Conservation (phyloP, 2,888 invertebrate species). For the Ophion costatus region DNA sequence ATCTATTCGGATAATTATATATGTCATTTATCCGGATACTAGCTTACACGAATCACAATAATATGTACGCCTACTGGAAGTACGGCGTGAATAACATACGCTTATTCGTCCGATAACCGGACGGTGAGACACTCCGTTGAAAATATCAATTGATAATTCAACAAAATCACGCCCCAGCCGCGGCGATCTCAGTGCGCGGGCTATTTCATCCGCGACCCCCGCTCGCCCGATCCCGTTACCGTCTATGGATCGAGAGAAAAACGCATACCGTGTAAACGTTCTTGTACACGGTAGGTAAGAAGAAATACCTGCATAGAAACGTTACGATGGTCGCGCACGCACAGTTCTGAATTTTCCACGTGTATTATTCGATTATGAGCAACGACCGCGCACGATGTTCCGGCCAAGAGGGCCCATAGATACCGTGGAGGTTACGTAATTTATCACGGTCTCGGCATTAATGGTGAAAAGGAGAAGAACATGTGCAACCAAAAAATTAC, state of each 20-base stretch:
- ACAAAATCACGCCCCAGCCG: too few relatives aligned
- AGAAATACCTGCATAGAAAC: slow-evolving; percentile 51
- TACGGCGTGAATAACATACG: too few relatives aligned
- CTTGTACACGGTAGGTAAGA: neutral
- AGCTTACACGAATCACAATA: too few relatives aligned
- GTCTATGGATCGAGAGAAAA: slow-evolving; percentile 13
- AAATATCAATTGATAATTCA: too few relatives aligned
- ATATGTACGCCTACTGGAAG: too few relatives aligned
- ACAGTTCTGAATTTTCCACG: slow-evolving; percentile 58
- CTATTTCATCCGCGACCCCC: slow-evolving; percentile 25
- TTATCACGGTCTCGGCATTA: slow-evolving; percentile 37
- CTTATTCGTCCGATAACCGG: too few relatives aligned
- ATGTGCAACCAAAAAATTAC: slow-evolving; percentile 20
- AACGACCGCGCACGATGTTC: slow-evolving; percentile 46
- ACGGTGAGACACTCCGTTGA: too few relatives aligned
- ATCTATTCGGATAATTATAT: too few relatives aligned
- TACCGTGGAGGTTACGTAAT: slow-evolving; percentile 51
- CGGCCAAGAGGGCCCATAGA: slow-evolving; percentile 3
- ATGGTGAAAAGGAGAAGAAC: slow-evolving; percentile 30
- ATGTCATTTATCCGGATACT: too few relatives aligned
- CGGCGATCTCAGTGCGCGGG: neutral
- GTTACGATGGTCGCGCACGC: slow-evolving; percentile 58
- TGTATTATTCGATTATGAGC: slow-evolving; percentile 42
- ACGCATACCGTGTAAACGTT: slow-evolving; percentile 26
- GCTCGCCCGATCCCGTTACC: slow-evolving; percentile 47